Percentiles rank a stretch among this genome's conserved stretches.
Conservation (phyloP, 2,113 vertebrate species). For the Typhlomys cinereus region DNA sequence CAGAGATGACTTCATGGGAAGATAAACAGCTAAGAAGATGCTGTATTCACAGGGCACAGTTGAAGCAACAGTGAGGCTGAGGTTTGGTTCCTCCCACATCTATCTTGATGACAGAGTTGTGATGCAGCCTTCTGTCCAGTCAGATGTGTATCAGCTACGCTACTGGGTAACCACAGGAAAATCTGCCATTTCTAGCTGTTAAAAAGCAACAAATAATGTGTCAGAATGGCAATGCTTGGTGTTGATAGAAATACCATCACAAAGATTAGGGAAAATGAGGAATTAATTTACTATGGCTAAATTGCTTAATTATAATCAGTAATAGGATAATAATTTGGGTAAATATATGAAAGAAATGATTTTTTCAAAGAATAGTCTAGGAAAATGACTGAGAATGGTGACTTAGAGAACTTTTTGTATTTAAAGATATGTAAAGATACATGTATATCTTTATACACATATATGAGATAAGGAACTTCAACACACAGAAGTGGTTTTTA, state of each 20-base stretch:
- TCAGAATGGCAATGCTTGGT: neutral
- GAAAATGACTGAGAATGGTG: neutral
- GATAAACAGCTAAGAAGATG: neutral
- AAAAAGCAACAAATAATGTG: neutral
- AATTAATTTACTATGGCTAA: neutral
- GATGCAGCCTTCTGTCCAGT: neutral
- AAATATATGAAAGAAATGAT: neutral
- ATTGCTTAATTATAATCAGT: slow-evolving; percentile 35
- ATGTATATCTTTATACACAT: too few species aligned
- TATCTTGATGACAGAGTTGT: neutral
- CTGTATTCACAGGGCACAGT: neutral
- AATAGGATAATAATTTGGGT: neutral
- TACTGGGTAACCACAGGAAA: neutral
- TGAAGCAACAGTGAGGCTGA: neutral
- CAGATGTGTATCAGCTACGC: neutral
- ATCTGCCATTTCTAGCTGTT: neutral
- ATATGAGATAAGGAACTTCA: too few species aligned
- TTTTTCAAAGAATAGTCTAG: neutral
- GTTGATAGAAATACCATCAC: neutral
- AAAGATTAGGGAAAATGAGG: neutral
- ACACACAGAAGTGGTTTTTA: neutral
- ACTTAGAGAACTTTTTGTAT: neutral
- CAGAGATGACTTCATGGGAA: neutral
- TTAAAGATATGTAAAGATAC: neutral
- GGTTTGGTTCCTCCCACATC: neutral